Base-by-base conservation (phyloP, 2,113 vertebrate species). In the Opisthocomus hoazin region DNA sequence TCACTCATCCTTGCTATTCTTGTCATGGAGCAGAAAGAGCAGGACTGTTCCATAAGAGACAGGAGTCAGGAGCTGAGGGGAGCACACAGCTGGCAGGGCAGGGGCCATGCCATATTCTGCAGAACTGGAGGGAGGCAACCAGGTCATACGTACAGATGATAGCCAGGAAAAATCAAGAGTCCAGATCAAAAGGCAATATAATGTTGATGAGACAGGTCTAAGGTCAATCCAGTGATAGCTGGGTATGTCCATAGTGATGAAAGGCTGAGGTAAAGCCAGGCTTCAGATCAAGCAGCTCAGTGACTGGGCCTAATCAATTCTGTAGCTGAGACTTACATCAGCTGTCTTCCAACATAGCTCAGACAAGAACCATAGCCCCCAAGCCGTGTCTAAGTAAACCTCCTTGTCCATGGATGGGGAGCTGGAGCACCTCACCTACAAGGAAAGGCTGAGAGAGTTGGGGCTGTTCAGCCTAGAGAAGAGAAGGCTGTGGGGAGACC, bases 331-430 rank as follows among this genome's bases (percentile, higher is more conserved):
- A 26, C 14, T 10, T 14, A 16, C 48, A 45, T 7, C 37, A 63
- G 8, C 43, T 76, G 23, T 22, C 6, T 22, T 58, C n/a, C 27
- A 71, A 0, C 12, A 21, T 10, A 89, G 17, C 48, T 77, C 41
- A 48, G 32, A 10, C 7, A 48, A 36, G 19, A 65, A 20, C 6
- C 37, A 65, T 45, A 45, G 6, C 1, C 4, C 12, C 17, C 4
- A 5, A 27, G 27, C 4, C 0, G 0, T 51, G 6, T 26, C 45
- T 58, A 24, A 61, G 20, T 3, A 22, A 6, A 5, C 5, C 18
- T 77, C 17, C 39, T 54, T 58, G 12, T 6, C 11, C 37, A 14
- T 30, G 32, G 17, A 20, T 7, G 4, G 36, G n/a, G n/a, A n/a
- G n/a, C n/a, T n/a, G n/a, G n/a, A n/a, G n/a, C n/a, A n/a, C n/a